Evolutionary conservation across 92 coral and sea anemone species (phyloP).

Genomic region (Phymanthus crucifer): DNA sequence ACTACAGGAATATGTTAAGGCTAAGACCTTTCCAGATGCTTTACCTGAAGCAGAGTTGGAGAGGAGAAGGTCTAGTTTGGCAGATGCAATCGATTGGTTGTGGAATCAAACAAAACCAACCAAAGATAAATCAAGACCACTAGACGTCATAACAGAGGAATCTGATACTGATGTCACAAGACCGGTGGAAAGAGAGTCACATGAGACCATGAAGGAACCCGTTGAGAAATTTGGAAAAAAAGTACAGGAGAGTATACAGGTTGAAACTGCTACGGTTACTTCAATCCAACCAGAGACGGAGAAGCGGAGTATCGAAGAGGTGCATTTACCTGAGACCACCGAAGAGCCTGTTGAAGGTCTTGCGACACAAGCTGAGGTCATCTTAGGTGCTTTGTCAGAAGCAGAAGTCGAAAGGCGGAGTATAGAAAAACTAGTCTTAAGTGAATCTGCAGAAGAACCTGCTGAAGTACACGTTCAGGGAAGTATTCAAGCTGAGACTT

Average conservation of each 20-base stretch:
- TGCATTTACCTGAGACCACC: not conserved
- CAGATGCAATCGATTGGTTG: not conserved
- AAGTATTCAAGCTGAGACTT: not conserved
- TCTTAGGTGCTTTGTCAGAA: too few species aligned
- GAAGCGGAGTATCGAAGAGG: too few species aligned
- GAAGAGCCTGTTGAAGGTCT: not conserved
- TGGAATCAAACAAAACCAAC: not conserved
- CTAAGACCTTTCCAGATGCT: not conserved
- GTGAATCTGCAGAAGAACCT: too few species aligned
- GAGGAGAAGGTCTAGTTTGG: not conserved
- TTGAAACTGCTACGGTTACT: not conserved
- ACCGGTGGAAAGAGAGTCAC: not conserved
- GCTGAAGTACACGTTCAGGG: not conserved
- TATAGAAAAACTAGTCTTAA: too few species aligned
- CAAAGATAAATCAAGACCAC: not conserved
- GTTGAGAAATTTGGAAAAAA: not conserved
- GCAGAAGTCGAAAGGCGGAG: not conserved
- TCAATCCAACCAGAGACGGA: not conserved
- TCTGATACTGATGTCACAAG: not conserved
- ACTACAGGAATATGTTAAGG: not conserved
- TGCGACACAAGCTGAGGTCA: too few species aligned
- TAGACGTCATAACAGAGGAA: not conserved
- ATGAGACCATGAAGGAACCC: not conserved
- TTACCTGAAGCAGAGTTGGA: not conserved
- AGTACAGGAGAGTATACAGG: not conserved